Conservation (phyloP, 2,113 vertebrate genomes). For the Eurypyga helias region DNA sequence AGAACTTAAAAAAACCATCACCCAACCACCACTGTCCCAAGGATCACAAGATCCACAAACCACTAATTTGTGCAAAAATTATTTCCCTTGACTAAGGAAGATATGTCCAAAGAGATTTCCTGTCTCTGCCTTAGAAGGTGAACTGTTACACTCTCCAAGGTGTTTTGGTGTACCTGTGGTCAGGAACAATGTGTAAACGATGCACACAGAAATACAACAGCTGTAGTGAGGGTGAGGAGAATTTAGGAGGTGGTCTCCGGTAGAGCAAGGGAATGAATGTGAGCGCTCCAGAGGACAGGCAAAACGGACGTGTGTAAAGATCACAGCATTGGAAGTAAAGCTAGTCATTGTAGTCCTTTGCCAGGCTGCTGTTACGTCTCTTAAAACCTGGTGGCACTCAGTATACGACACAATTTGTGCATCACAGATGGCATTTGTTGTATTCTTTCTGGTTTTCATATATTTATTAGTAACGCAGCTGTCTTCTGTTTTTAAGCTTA, state of each 20-base stretch:
- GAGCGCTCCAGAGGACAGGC: background rate
- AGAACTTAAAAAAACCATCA: background rate
- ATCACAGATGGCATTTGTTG: background rate
- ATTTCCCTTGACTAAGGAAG: background rate
- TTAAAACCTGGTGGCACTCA: background rate
- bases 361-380: background rate
- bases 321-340: background rate
- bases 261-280: too few species aligned
- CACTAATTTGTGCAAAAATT: background rate
- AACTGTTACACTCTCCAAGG: fast-evolving
- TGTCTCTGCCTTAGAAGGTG: background rate
- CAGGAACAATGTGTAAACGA: background rate
- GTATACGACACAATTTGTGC: background rate
- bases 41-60: background rate
- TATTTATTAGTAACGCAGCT: background rate
- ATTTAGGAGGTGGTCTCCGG: background rate
- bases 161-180: background rate
- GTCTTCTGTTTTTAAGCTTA: background rate
- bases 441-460: background rate
- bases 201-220: background rate
- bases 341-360: fast-evolving
- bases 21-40: background rate
- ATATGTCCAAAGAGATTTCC: background rate
- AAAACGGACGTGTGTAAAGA: background rate
- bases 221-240: background rate